A percentile compares a stretch with the other conserved stretches of the same genome.
phyloP scores from a whole-genome alignment of 1,140 invertebrate species.

The Lanistes nyassanus region DNA sequence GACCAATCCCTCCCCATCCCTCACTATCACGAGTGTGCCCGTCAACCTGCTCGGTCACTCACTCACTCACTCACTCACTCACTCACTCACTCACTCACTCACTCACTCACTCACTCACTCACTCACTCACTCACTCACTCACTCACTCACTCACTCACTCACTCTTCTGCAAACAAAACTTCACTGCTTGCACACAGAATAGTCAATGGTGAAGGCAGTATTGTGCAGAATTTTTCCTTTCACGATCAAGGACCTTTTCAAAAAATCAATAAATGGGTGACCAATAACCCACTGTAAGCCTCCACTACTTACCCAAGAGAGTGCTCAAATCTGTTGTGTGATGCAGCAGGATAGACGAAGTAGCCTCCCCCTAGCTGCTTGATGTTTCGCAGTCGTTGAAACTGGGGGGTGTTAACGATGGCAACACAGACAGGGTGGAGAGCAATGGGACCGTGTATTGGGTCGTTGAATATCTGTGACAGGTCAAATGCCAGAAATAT shows the following conservation, averaged over 20 bases:
- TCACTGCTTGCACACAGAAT: no score
- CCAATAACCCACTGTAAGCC: no score
- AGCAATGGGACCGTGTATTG: constrained; percentile 70
- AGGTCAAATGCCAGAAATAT: no score
- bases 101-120: constrained; percentile 16
- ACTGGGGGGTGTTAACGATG: constrained; percentile 74
- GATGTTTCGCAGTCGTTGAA: no score
- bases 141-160: constrained; percentile 12
- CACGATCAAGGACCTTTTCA: no score
- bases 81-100: constrained; percentile 13
- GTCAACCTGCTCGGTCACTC: constrained; percentile 3
- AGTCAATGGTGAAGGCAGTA: no score
- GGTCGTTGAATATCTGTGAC: constrained; percentile 70
- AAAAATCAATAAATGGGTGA: no score
- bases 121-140: constrained; percentile 15
- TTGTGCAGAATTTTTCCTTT: no score
- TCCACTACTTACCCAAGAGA: constrained; percentile 70
- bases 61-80: constrained; percentile 12
- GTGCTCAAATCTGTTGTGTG: constrained; percentile 75
- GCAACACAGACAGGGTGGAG: constrained; percentile 66
- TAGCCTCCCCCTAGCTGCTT: no score
- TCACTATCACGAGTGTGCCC: no score
- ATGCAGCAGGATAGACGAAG: constrained; percentile 72
- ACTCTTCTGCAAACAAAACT: not conserved
- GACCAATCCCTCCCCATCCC: constrained; percentile 4